phyloP scores from a whole-genome alignment of 1,140 invertebrate species.

The Akabosia matsudoensis region DNA sequence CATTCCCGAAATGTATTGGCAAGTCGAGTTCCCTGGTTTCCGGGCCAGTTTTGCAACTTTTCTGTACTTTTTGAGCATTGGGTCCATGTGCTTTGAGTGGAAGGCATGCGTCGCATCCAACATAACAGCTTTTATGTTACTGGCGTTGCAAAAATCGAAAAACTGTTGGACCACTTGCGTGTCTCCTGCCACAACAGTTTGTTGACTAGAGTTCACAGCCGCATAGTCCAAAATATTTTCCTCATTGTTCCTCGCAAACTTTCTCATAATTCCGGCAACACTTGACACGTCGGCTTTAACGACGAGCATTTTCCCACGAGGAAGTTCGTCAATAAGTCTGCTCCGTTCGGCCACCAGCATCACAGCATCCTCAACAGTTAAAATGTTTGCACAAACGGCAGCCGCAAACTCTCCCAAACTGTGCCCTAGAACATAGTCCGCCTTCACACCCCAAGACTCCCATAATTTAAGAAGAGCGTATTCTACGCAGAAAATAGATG shows the following conservation, averaged over 20 bases:
- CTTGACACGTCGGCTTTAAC: not conserved
- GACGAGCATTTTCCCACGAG: slow-evolving; percentile 14
- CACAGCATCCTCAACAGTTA: slow-evolving; percentile 27
- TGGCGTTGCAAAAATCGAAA: not conserved
- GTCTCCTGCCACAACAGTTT: slow-evolving; percentile 14
- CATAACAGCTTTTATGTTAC: not conserved
- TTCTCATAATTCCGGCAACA: not conserved
- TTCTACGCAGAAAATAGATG: slow-evolving; percentile 15
- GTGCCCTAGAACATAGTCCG: slow-evolving; percentile 22
- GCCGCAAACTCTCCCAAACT: slow-evolving; percentile 33
- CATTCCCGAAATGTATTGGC: not conserved
- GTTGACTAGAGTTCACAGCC: not conserved
- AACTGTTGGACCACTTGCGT: not conserved
- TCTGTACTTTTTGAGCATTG: not conserved
- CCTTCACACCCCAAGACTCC: slow-evolving; percentile 13
- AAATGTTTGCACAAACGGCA: not conserved
- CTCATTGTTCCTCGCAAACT: not conserved
- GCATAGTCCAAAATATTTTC: not conserved
- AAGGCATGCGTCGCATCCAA: slow-evolving; percentile 6
- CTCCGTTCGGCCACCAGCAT: not conserved
- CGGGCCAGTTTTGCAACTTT: not conserved
- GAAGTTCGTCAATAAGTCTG: not conserved
- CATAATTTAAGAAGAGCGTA: slow-evolving; percentile 26
- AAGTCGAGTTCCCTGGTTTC: not conserved
- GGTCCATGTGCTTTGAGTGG: slow-evolving; percentile 19